Base-by-base conservation (phyloP, 2,888 invertebrate genomes). In the Anodontia alba region DNA sequence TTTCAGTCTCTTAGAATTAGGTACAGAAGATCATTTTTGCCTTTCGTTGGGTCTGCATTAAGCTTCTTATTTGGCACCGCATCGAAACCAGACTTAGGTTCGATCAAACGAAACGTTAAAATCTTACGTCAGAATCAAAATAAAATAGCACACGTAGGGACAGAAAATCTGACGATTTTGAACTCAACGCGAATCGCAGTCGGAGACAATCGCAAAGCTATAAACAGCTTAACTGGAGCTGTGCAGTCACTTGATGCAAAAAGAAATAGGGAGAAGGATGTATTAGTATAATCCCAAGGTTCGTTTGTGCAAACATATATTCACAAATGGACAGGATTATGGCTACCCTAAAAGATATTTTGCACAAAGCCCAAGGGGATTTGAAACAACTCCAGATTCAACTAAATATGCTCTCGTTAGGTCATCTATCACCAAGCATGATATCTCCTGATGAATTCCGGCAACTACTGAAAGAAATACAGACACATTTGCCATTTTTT, bases 61-160 rank as follows among this genome's bases (percentile, higher is more conserved):
- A 68, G 57, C 46, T 67, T 70, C 7, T 51, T 76, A 43, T 80
- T 80, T 68, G 80, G 80, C 10, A 76, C 76, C 10, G 73, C 73
- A 1, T 68, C 73, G 23, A 69, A 76, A 43, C 15, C 10, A 23
- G 76, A 80, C 26, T 54, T 80, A 54, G 29, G 68, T n/a, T 31
- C 36, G 46, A 73, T 80, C 31, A 69, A 62, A 10, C 54, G 31
- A 33, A 76, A 72, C 54, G 46, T 76, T 23, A 26, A 73, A 15
- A 73, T 17, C 33, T 29, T 73, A 51, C 5, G 20, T n/a, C 15
- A n/a, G 26, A 77, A 77, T 33, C 81, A 81, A 71, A 36, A 81
- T 70, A 20, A 54, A 20, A 42, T 81, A n/a, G 33, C 62, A 51
- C 81, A 77, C 29, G 73, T 73, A 17, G 54, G 77, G 17, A 43